Evolutionary conservation across 2,888 invertebrate genomes (phyloP).

Genomic region (Smittia aterrima): DNA sequence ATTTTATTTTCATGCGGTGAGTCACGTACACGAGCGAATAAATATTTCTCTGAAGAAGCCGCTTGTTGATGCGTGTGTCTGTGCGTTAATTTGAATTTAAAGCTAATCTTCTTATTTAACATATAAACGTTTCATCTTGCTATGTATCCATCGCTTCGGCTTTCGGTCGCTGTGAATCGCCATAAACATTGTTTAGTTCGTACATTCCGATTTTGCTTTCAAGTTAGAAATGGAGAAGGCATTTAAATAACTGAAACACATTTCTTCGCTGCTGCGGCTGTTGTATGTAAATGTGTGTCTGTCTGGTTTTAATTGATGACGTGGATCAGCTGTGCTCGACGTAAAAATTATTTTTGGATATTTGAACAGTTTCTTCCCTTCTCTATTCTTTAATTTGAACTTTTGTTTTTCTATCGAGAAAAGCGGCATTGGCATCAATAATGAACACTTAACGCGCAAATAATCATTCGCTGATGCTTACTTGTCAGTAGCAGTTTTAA

Average conservation of each 20-base stretch:
- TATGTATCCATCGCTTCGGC: neutral
- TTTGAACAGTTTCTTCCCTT: neutral
- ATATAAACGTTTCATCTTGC: neutral
- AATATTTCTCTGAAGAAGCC: neutral
- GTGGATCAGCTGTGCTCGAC: conserved; percentile 38
- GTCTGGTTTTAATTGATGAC: conserved; percentile 40
- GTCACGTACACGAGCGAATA: neutral
- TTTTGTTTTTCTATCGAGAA: conserved; percentile 5
- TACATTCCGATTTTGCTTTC: conserved; percentile 6
- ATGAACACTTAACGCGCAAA: conserved; percentile 7
- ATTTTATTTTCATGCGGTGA: conserved; percentile 3
- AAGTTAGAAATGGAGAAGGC: conserved; percentile 6
- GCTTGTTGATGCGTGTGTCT: neutral
- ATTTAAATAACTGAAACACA: conserved; percentile 23
- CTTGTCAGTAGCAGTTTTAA: neutral
- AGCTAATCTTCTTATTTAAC: conserved; percentile 18
- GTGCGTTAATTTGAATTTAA: conserved; percentile 11
- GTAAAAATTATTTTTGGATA: neutral
- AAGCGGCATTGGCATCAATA: neutral
- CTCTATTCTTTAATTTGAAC: neutral
- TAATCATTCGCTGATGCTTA: neutral
- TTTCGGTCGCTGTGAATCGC: neutral
- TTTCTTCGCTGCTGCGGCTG: neutral
- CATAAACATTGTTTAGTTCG: neutral
- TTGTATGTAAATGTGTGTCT: conserved; percentile 24